These are phyloP conservation scores for Phalacrocorax aristotelis DNA, from an alignment of 2,113 vertebrate species.

Conservation along the genomic window DNA sequence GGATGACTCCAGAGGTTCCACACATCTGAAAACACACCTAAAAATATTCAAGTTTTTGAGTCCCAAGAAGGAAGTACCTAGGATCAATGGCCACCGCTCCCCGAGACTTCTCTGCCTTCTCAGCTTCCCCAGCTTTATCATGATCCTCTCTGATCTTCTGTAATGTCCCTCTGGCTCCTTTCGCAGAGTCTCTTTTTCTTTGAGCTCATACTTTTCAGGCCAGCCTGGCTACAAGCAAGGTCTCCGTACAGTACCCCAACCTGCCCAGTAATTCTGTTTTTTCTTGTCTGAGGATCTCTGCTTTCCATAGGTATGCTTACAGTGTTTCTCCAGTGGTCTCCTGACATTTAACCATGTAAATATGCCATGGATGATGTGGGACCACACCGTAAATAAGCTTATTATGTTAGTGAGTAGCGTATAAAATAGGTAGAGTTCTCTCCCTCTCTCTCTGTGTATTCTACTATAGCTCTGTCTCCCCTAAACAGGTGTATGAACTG, in stretches of 20 bases:
- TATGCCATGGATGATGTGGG: background rate
- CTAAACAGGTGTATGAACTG: constrained; percentile 39
- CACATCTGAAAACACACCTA: background rate
- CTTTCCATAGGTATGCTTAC: background rate
- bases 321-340: background rate
- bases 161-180: background rate
- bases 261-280: background rate
- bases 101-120: background rate
- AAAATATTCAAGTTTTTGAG: background rate
- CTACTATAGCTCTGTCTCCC: constrained; percentile 15
- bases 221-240: background rate
- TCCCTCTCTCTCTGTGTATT: background rate
- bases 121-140: background rate
- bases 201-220: background rate
- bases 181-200: background rate
- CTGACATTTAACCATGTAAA: background rate
- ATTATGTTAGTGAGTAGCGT: background rate
- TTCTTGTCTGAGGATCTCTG: constrained; percentile 1
- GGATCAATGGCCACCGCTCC: background rate
- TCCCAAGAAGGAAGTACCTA: background rate
- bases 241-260: background rate
- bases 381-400: background rate
- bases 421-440: background rate
- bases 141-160: background rate
- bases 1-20: background rate